Evolutionary conservation across 2,888 invertebrate genomes (phyloP).

Genomic region (Aphodius granarius): DNA sequence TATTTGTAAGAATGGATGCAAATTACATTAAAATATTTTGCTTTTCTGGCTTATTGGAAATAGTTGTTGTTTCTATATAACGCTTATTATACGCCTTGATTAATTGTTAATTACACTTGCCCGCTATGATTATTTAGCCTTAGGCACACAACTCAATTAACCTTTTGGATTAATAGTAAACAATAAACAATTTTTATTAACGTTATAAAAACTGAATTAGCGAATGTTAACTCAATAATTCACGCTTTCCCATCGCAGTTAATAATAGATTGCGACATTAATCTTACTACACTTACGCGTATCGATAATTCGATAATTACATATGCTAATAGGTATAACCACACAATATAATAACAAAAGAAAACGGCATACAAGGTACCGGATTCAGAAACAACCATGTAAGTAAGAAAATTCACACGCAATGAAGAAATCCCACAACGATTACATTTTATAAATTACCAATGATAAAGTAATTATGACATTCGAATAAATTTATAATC

Average conservation of each 20-base stretch:
- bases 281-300: neutral
- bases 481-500: neutral
- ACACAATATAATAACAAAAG: neutral
- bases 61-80: neutral
- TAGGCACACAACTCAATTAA: no score
- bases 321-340: neutral
- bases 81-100: no score
- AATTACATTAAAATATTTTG: no score
- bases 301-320: neutral
- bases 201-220: neutral
- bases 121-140: no score
- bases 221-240: neutral
- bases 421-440: neutral
- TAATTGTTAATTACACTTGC: no score
- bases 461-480: neutral
- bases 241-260: neutral
- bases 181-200: neutral
- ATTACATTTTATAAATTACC: neutral
- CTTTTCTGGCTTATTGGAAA: no score
- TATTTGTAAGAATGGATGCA: no score
- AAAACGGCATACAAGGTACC: neutral
- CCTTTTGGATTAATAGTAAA: neutral
- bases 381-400: neutral
- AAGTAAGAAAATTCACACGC: neutral
- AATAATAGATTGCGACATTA: neutral